phyloP scores from a whole-genome alignment of 2,888 invertebrate genomes.

The Cheilosia soror region DNA sequence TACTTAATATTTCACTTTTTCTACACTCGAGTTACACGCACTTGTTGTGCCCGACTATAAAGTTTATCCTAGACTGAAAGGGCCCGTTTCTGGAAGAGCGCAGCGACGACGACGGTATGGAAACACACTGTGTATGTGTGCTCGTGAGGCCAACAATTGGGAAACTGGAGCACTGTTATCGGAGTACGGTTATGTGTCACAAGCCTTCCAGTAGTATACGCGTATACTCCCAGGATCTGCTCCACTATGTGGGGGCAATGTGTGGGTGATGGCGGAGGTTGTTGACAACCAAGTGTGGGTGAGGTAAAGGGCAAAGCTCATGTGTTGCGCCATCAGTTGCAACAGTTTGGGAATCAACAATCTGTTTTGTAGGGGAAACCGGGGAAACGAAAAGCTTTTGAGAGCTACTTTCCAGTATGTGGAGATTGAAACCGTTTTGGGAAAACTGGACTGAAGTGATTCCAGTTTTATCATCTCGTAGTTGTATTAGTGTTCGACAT shows the following conservation, averaged over 20 bases:
- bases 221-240: conserved; percentile 59
- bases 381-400: conserved; percentile 29
- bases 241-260: background rate
- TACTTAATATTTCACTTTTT: conserved; percentile 61
- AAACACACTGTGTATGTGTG: conserved; percentile 50
- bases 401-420: conserved; percentile 43
- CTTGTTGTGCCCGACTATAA: conserved; percentile 84
- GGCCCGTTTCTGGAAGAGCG: conserved; percentile 80
- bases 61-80: conserved; percentile 84
- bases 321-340: conserved; percentile 71
- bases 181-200: conserved; percentile 41
- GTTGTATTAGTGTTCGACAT: conserved; percentile 35
- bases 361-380: conserved; percentile 52
- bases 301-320: conserved; percentile 72
- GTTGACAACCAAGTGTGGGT: conserved; percentile 52
- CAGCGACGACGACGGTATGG: conserved; percentile 59
- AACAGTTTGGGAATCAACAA: conserved; percentile 75
- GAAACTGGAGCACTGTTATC: conserved; percentile 44
- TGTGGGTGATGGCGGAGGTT: conserved; percentile 42
- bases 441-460: conserved; percentile 18
- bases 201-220: conserved; percentile 63
- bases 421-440: conserved; percentile 50
- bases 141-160: conserved; percentile 29
- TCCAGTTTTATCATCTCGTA: conserved; percentile 4
- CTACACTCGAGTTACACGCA: conserved; percentile 79